Evolutionary conservation across 2,888 invertebrate genomes (phyloP).

Genomic region (Exocentrus adspersus): DNA sequence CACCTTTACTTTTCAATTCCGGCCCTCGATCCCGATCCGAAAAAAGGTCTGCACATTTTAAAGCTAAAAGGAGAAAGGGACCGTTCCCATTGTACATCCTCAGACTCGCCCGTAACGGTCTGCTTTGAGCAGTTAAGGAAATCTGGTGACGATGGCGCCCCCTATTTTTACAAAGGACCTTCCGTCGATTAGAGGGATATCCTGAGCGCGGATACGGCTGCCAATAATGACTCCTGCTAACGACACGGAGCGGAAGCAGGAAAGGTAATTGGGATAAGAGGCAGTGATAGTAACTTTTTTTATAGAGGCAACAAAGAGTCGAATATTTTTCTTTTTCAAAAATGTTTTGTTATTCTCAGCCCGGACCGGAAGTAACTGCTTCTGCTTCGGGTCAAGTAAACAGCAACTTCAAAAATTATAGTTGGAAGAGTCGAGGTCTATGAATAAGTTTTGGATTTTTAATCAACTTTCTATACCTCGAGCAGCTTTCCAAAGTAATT

Average conservation of each 20-base stretch:
- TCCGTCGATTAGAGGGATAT: constrained; percentile 31
- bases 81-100: constrained; percentile 35
- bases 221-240: constrained; percentile 24
- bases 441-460: too few species aligned
- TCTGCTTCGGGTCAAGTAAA: too few species aligned
- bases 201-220: constrained; percentile 13
- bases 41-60: background rate
- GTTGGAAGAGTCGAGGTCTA: too few species aligned
- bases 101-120: constrained; percentile 37
- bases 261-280: constrained; percentile 23
- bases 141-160: constrained; percentile 34
- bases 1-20: constrained; percentile 3
- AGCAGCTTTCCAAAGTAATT: too few species aligned
- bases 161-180: constrained; percentile 36
- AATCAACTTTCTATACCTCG: too few species aligned
- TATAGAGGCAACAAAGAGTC: too few species aligned
- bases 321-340: too few species aligned
- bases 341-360: too few species aligned
- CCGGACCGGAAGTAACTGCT: too few species aligned
- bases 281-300: too few species aligned
- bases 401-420: too few species aligned
- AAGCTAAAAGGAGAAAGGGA: constrained; percentile 13
- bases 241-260: constrained; percentile 9
- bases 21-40: background rate
- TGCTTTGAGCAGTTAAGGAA: constrained; percentile 28